Percentiles rank a stretch among this genome's conserved stretches.
Conservation (phyloP, 2,113 vertebrate species). For the Cryptoleucopteryx plumbea region DNA sequence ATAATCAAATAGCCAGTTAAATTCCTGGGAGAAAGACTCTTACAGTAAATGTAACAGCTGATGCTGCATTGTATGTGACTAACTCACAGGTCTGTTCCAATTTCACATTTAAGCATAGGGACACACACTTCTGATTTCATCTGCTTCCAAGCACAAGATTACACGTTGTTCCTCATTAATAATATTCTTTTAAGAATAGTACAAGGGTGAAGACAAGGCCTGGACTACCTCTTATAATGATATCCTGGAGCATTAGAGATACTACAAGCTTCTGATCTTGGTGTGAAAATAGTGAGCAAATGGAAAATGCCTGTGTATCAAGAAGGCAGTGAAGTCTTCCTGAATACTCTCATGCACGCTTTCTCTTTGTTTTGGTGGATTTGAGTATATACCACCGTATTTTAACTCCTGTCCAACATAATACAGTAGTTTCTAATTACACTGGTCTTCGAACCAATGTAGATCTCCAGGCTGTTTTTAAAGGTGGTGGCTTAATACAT, state of each 20-base stretch:
- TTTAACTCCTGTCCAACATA: neutral
- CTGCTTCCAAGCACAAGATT: slow-evolving; percentile 27
- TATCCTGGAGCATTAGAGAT: neutral
- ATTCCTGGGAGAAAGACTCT: neutral
- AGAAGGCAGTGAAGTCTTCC: neutral
- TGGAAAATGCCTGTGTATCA: neutral
- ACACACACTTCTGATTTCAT: neutral
- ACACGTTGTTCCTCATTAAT: neutral
- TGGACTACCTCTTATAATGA: neutral
- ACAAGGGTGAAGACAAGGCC: neutral
- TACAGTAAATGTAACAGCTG: neutral
- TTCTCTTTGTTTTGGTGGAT: neutral
- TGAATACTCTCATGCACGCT: neutral
- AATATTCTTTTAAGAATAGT: neutral
- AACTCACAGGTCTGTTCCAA: neutral
- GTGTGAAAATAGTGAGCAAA: neutral
- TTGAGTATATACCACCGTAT: neutral
- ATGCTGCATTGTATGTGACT: neutral
- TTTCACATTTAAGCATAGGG: neutral
- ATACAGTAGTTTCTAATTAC: neutral
- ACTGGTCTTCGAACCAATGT: neutral
- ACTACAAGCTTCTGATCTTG: neutral
- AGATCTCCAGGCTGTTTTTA: neutral
- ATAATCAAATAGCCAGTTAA: neutral
- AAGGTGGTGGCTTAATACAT: neutral